Evolutionary conservation across 2,888 invertebrate genomes (phyloP), one percentile per base, ranked within the genome.

Genomic region (Nephrotoma flavescens): DNA sequence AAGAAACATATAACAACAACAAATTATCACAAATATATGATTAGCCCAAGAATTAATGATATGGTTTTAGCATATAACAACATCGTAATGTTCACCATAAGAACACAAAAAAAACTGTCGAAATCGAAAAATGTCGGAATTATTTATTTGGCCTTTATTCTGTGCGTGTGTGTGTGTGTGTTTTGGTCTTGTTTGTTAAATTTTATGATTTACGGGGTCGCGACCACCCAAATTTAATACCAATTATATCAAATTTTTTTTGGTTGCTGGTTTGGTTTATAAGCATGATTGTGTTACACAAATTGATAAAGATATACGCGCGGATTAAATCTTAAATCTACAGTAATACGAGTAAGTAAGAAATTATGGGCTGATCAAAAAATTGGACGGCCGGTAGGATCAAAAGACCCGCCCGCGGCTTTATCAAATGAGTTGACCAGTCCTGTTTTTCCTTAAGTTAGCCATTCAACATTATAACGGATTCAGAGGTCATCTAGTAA

Each of bases 201-300:
- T 71, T 71, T 71, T 71, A 71, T 71, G 71, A 84, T 84, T 84
- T 84, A 84, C 42, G 84, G 84, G 84, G 84, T 84, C 84, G 42
- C 84, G 84, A 84, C 84, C 84, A 84, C 84, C 84, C 84, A 84
- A 71, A 71, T 71, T 71, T 71, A 71, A 71, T 71, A 71, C 71
- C 71, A 71, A 71, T 71, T 71, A 71, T 71, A 31, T 71, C 52
- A 5, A n/a, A 52, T 2, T 47, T 6, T 44, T 44, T 44, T 11
- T 6, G 6, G 6, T 31, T 71, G 6, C 31, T 31, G 6, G 19
- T 71, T 71, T 31, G 71, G 31, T 71, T 71, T 31, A 11, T 71
- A 31, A 31, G 31, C 31, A 11, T 71, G 11, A 71, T 71, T 71
- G 71, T 71, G 31, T 71, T 71, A 71, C 19, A 71, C 11, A 71